A percentile compares a stretch with the other conserved stretches of the same genome.
These are phyloP conservation scores for Atherinomorus stipes DNA, from an alignment of 2,113 vertebrate genomes.

Conservation along the genomic window DNA sequence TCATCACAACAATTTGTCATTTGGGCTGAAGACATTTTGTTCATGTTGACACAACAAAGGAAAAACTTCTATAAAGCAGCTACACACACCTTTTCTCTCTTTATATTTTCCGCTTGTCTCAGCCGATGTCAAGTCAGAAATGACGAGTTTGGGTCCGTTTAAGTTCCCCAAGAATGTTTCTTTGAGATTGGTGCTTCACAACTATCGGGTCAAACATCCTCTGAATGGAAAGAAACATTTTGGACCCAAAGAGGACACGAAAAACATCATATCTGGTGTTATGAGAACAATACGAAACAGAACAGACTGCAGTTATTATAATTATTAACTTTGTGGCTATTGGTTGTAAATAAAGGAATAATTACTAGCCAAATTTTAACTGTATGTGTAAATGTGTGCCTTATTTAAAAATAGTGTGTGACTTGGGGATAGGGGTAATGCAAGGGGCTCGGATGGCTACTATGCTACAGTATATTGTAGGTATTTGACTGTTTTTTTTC, in stretches of 20 bases:
- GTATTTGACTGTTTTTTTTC: conserved; percentile 72
- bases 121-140: conserved; percentile 45
- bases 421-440: conserved; percentile 69
- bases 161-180: conserved; percentile 47
- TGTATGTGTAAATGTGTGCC: conserved; percentile 91
- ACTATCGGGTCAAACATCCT: conserved; percentile 32
- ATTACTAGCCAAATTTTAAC: conserved; percentile 87
- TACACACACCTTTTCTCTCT: conserved; percentile 36
- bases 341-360: conserved; percentile 88
- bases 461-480: conserved; percentile 75
- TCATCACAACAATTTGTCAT: conserved; percentile 43
- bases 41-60: conserved; percentile 28
- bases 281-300: conserved; percentile 46
- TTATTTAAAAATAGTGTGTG: conserved; percentile 88
- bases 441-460: conserved; percentile 66
- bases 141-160: conserved; percentile 39
- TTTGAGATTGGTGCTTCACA: conserved; percentile 66
- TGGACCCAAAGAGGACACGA: conserved; percentile 62
- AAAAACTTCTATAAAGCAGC: conserved; percentile 59
- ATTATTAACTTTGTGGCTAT: conserved; percentile 82
- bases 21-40: conserved; percentile 34
- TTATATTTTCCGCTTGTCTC: conserved; percentile 32
- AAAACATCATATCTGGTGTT: conserved; percentile 22
- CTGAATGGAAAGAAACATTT: conserved; percentile 33
- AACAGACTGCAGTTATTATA: conserved; percentile 73